Conservation (phyloP, 2,113 vertebrate genomes). For the Meleagris gallopavo region DNA sequence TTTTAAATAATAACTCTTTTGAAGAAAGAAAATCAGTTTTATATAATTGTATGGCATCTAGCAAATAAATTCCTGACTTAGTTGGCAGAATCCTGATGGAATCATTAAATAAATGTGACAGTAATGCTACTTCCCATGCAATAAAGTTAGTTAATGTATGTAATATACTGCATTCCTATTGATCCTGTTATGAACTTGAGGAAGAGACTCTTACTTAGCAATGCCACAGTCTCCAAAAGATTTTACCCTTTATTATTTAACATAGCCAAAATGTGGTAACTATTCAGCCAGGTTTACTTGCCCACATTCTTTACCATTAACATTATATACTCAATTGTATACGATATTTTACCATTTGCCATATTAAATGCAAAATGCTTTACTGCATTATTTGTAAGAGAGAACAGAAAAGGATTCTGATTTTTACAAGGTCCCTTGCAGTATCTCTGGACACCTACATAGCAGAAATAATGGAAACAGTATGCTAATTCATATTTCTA, state of each 20-base stretch:
- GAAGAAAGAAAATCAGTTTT: neutral
- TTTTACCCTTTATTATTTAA: neutral
- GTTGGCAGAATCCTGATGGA: neutral
- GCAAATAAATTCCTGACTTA: neutral
- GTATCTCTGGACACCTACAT: neutral
- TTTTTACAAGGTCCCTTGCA: neutral
- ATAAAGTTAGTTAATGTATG: neutral
- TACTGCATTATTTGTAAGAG: neutral
- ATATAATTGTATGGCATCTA: neutral
- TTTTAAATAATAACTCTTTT: neutral
- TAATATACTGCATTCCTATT: neutral
- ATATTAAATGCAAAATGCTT: neutral
- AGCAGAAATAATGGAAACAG: neutral
- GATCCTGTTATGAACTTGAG: neutral
- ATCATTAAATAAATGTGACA: neutral
- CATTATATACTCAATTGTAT: neutral
- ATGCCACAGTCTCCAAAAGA: neutral
- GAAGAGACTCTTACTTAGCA: neutral
- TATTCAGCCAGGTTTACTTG: neutral
- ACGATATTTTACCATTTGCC: neutral
- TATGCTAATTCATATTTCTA: neutral
- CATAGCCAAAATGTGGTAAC: neutral
- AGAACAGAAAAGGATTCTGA: neutral
- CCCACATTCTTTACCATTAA: neutral
- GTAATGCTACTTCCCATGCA: neutral